Evolutionary conservation across 1,140 invertebrate genomes (phyloP), one percentile per base, ranked within the genome.

Genomic region (Ceratosolen solmsi): DNA sequence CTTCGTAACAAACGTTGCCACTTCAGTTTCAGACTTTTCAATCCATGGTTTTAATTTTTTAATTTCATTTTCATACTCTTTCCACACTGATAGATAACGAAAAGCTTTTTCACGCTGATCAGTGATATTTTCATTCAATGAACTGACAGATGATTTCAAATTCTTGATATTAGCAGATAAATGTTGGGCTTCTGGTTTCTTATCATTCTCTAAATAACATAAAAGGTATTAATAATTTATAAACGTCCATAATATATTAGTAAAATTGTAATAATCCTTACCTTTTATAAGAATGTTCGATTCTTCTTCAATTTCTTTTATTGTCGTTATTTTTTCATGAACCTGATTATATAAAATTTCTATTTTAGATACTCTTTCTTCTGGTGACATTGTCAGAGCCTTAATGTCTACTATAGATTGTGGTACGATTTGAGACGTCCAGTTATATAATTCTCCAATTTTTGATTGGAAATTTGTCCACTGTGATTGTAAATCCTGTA

Each of bases 11-110:
- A 93, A 93, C 76, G 94, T 79, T 27, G 87, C 93, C 46, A 96
- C 92, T 89, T 95, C 95, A 17, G 95, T 91, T 92, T 98, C 97
- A 33, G 96, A 96, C 87, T 96, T 93, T 87, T 97, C 95, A 78
- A 98, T 93, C 95, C 97, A 98, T 2, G 97, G 97, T 88, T 96
- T 95, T 38, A 99, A 93, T 89, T 96, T 94, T 77, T 95, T 93
- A 38, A 96, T 92, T 84, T 94, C 93, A 58, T 93, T 92, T 91
- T 98, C 96, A 89, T 97, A 98, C 85, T 95, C 94, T 86, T 97
- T 94, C 96, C 96, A 98, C 68, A 95, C 95, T 33, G 94, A 93
- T 36, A 97, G 92, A 89, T 98, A 96, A 87, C 95, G 93, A 79
- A 94, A 93, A 3, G 96, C 94, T 1, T 94, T 92, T 85, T 95